Percentiles rank a stretch among this genome's conserved stretches.
Evolutionary conservation across 2,888 invertebrate species (phyloP).

Genomic region (Trisateles emortualis): DNA sequence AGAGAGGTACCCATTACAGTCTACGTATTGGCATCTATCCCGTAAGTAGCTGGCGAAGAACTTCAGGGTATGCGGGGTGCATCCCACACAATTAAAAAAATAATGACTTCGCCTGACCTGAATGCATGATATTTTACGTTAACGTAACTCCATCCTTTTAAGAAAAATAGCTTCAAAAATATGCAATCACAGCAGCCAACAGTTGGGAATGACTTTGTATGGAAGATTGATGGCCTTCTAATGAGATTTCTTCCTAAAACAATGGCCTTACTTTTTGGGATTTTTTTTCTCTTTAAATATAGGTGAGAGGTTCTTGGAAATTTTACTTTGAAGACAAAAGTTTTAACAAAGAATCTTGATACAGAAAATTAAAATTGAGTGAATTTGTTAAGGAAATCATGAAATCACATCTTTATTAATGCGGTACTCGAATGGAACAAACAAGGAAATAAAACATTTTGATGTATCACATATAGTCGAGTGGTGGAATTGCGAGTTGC

Average conservation of each 20-base stretch:
- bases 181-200: constrained; percentile 43
- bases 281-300: constrained; percentile 8
- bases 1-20: too few species aligned
- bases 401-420: constrained; percentile 13
- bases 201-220: constrained; percentile 44
- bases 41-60: too few species aligned
- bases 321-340: constrained; percentile 3
- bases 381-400: constrained; percentile 3
- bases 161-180: constrained; percentile 37
- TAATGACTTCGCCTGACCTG: constrained; percentile 1
- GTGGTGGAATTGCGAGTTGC: constrained; percentile 32
- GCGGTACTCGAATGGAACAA: constrained; percentile 26
- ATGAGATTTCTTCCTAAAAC: constrained; percentile 43
- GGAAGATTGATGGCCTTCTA: constrained; percentile 46
- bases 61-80: too few species aligned
- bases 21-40: too few species aligned
- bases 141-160: constrained; percentile 18
- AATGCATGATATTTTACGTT: constrained; percentile 12
- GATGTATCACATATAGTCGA: constrained; percentile 46
- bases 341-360: background rate
- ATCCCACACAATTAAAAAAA: too few species aligned
- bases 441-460: constrained; percentile 55
- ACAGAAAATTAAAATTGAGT: background rate
- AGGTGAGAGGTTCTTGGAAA: constrained; percentile 11
- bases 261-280: constrained; percentile 32